A percentile compares a stretch with the other conserved stretches of the same genome.
Conservation (phyloP, 1,140 invertebrate genomes). For the Procambarus virginalis region DNA sequence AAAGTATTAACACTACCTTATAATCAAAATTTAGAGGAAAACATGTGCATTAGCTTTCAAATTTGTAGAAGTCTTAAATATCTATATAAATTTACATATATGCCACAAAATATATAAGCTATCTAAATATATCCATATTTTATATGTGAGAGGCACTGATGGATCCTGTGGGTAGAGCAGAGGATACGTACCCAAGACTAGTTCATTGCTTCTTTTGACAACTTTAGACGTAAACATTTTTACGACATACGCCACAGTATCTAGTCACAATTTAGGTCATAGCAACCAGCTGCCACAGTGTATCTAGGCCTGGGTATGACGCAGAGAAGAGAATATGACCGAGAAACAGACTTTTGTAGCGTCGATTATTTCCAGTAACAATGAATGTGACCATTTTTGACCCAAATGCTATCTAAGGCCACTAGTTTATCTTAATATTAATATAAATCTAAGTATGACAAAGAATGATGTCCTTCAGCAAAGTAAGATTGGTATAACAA, state of each 20-base stretch:
- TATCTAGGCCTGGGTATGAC: not conserved
- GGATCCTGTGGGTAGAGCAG: not conserved
- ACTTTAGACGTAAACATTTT: not conserved
- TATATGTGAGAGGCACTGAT: slow-evolving; percentile 3
- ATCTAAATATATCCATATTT: slow-evolving; percentile 9
- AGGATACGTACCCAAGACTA: not conserved
- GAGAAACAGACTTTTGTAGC: not conserved
- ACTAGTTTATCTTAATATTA: not conserved
- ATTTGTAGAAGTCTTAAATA: not conserved
- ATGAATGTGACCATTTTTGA: not conserved
- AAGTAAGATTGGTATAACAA: not conserved
- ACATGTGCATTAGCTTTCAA: not conserved
- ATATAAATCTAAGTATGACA: not conserved
- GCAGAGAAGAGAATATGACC: not conserved
- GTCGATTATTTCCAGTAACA: not conserved
- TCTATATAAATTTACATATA: not conserved
- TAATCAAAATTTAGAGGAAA: not conserved
- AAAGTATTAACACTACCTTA: not conserved
- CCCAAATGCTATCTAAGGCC: not conserved
- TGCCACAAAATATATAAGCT: slow-evolving; percentile 4
- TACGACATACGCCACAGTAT: not conserved
- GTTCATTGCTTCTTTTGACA: not conserved
- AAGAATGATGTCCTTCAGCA: not conserved
- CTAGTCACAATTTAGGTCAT: not conserved
- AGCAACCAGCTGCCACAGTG: not conserved